Percentiles rank a stretch among this genome's conserved stretches.
These are phyloP conservation scores for Perizoma affinitatum DNA, from an alignment of 2,888 invertebrate genomes.

Conservation along the genomic window DNA sequence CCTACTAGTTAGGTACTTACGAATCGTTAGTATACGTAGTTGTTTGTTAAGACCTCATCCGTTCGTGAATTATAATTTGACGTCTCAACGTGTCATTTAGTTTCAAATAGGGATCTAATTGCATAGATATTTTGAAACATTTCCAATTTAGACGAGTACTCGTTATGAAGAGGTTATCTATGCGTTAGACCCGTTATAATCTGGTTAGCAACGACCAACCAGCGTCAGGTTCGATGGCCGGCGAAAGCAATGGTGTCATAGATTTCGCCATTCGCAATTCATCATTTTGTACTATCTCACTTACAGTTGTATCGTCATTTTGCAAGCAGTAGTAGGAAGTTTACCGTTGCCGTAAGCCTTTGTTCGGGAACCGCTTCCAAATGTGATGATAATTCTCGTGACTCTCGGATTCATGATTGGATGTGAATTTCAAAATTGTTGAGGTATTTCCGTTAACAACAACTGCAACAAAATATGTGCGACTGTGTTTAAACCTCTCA, in stretches of 20 bases:
- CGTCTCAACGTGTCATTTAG: not conserved
- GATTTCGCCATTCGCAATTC: slow-evolving; percentile 76
- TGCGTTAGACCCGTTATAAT: slow-evolving; percentile 67
- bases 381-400: slow-evolving; percentile 19
- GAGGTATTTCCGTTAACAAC: slow-evolving; percentile 12
- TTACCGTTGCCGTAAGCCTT: slow-evolving; percentile 37
- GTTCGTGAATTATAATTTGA: not conserved
- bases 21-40: too few species aligned
- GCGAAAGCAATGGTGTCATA: slow-evolving; percentile 74
- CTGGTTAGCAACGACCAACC: slow-evolving; percentile 67
- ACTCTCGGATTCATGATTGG: slow-evolving; percentile 12
- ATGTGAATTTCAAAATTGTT: slow-evolving; percentile 21
- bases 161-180: slow-evolving; percentile 54
- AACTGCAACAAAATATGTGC: not conserved
- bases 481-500: too few species aligned
- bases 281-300: slow-evolving; percentile 69
- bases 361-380: slow-evolving; percentile 22
- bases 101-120: slow-evolving; percentile 45
- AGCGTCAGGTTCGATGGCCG: slow-evolving; percentile 74
- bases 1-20: too few species aligned
- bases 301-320: slow-evolving; percentile 51
- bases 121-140: slow-evolving; percentile 41
- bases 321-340: slow-evolving; percentile 43
- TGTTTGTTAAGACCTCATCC: too few species aligned
- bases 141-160: slow-evolving; percentile 53